Percentiles rank a stretch among this genome's conserved stretches.
Evolutionary conservation across 1,140 invertebrate species (phyloP).

Genomic region (Panulirus ornatus): DNA sequence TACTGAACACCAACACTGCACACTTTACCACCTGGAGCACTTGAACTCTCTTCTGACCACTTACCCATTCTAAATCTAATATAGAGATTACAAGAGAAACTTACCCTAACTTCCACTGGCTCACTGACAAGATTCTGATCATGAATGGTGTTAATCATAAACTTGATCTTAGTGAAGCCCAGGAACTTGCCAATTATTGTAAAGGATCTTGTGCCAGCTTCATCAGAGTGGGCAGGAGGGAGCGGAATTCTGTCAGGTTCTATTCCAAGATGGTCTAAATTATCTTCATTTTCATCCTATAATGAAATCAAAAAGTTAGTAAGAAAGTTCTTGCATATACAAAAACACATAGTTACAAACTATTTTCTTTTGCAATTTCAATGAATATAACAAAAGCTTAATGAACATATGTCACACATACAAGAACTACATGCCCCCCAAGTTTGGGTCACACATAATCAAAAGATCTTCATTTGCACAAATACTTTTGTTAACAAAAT

Average conservation of each 20-base stretch:
- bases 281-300: slow-evolving; percentile 57
- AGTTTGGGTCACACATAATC: no score
- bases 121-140: slow-evolving; percentile 76
- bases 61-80: not conserved
- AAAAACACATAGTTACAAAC: no score
- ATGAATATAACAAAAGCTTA: no score
- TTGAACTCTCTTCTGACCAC: no score
- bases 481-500: no score
- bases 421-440: no score
- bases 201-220: slow-evolving; percentile 76
- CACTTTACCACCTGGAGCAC: no score
- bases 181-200: slow-evolving; percentile 83
- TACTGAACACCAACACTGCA: no score
- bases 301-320: not conserved
- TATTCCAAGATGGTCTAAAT: slow-evolving; percentile 50
- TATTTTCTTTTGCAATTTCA: no score
- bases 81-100: not conserved
- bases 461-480: no score
- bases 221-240: not conserved
- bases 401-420: no score
- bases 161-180: slow-evolving; percentile 80
- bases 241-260: slow-evolving; percentile 44
- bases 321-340: not conserved
- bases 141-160: slow-evolving; percentile 75
- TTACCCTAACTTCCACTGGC: slow-evolving; percentile 81